These are phyloP conservation scores for Parnassius mnemosyne DNA, from an alignment of 2,888 invertebrate species.

Conservation along the genomic window DNA sequence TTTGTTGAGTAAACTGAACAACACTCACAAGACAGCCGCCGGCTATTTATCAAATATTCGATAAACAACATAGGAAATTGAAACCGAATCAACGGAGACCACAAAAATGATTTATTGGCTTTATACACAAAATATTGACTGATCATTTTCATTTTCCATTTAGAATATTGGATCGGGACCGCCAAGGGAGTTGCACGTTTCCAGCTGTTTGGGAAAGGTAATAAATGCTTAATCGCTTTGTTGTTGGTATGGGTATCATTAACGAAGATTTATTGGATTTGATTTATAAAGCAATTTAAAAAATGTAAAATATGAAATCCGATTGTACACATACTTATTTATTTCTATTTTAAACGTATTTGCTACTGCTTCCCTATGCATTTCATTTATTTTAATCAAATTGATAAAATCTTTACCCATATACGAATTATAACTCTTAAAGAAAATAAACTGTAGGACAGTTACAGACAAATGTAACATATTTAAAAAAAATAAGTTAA, in stretches of 20 bases:
- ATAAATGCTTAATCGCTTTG: conserved; percentile 40
- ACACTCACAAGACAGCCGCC: conserved; percentile 48
- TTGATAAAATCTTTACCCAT: too few species aligned
- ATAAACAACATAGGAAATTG: conserved; percentile 79
- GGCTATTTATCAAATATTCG: conserved; percentile 77
- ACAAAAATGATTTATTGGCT: conserved; percentile 72
- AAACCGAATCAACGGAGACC: conserved; percentile 73
- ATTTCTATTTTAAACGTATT: too few species aligned
- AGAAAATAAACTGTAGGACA: not conserved
- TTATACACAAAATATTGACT: conserved; percentile 75
- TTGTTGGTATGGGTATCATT: conserved; percentile 17
- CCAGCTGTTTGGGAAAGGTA: conserved; percentile 42
- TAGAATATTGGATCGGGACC: conserved; percentile 64
- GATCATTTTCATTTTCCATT: conserved; percentile 76
- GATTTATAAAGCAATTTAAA: conserved; percentile 6
- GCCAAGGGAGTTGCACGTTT: conserved; percentile 51
- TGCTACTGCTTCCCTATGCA: too few species aligned
- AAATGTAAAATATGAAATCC: not conserved
- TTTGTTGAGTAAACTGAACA: conserved; percentile 62
- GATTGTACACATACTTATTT: too few species aligned
- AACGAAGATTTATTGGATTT: conserved; percentile 21
- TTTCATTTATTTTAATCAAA: too few species aligned
- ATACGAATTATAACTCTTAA: not conserved
- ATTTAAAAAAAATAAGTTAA: not conserved
- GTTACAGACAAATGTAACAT: not conserved